phyloP scores from a whole-genome alignment of 2,113 vertebrate species.

The Tetrax tetrax region DNA sequence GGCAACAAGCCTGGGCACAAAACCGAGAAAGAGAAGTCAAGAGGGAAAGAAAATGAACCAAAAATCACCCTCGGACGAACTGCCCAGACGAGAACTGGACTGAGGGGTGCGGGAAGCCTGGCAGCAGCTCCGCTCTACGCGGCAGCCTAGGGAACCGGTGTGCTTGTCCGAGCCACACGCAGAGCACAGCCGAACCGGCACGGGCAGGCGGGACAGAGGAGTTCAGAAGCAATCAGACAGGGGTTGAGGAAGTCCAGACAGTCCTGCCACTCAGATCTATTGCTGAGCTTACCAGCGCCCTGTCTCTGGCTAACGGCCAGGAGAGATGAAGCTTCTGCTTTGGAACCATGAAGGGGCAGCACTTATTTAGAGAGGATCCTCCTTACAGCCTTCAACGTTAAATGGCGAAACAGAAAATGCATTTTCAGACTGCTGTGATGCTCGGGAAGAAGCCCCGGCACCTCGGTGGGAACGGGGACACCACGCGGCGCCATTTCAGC shows the following conservation, averaged over 20 bases:
- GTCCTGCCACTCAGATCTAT: not conserved
- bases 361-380: not conserved
- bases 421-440: not conserved
- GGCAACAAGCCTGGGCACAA: not conserved
- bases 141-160: not conserved
- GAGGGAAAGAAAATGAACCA: not conserved
- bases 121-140: not conserved
- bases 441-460: not conserved
- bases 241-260: conserved; percentile 7
- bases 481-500: not conserved
- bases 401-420: not conserved
- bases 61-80: not conserved
- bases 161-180: not conserved
- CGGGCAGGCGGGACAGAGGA: not conserved
- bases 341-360: not conserved
- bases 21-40: not conserved
- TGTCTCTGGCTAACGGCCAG: not conserved
- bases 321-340: not conserved
- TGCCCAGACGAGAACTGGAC: not conserved
- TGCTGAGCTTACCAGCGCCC: conserved; percentile 12
- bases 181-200: not conserved
- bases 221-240: not conserved
- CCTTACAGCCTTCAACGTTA: not conserved
- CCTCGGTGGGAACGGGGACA: not conserved
- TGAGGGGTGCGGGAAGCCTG: not conserved